These are phyloP conservation scores for Xiphophorus birchmanni DNA, from an alignment of 2,797 vertebrate species.

Conservation along the genomic window DNA sequence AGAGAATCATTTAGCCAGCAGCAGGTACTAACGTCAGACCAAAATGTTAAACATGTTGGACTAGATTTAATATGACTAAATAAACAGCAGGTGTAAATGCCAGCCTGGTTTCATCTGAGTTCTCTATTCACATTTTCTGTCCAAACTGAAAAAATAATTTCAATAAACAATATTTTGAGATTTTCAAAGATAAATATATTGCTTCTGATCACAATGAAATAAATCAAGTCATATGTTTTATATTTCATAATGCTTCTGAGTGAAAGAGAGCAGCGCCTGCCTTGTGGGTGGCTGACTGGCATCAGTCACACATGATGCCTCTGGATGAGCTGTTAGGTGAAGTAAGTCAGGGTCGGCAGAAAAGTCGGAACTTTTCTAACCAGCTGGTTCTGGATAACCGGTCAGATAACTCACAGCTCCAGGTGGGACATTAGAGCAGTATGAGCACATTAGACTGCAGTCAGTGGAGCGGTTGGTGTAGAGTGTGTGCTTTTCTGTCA, in stretches of 20 bases:
- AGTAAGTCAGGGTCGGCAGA: background rate
- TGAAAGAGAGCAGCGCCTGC: background rate
- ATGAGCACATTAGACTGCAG: background rate
- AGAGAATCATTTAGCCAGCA: background rate
- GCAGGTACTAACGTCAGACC: background rate
- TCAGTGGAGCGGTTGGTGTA: background rate
- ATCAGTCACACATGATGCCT: constrained; percentile 1
- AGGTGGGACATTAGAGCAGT: background rate
- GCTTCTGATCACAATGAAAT: background rate
- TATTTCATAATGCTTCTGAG: background rate
- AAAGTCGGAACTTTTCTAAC: background rate
- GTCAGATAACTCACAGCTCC: background rate
- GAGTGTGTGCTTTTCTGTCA: constrained; percentile 9
- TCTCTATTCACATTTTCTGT: background rate
- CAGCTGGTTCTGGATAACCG: background rate
- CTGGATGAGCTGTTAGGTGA: background rate
- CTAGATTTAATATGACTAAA: background rate
- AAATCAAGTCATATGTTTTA: background rate
- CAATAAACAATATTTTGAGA: background rate
- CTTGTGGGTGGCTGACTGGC: background rate
- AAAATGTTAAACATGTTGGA: background rate
- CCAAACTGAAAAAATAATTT: background rate
- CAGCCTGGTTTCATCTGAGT: background rate
- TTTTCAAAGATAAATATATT: background rate
- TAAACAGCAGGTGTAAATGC: background rate